Percentiles rank a stretch among this genome's conserved stretches.
These are phyloP conservation scores for Pollicipes pollicipes DNA, from an alignment of 1,140 invertebrate species.

Conservation along the genomic window DNA sequence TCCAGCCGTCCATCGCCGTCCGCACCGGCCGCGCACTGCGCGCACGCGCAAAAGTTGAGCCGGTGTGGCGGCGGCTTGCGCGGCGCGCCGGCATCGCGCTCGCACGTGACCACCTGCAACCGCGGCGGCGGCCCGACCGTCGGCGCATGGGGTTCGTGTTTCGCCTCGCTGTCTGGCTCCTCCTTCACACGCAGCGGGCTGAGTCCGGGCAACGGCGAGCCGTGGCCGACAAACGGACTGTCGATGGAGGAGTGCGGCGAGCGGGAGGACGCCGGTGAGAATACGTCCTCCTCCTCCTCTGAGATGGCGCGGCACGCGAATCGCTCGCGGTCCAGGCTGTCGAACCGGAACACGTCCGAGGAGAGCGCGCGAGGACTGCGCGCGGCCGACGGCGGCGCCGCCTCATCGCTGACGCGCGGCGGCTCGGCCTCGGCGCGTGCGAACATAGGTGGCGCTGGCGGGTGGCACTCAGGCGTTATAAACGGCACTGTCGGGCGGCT, in stretches of 20 bases:
- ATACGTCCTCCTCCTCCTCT: slow-evolving; percentile 29
- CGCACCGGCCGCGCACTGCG: slow-evolving; percentile 22
- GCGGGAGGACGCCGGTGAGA: slow-evolving; percentile 14
- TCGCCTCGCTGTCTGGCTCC: slow-evolving; percentile 24
- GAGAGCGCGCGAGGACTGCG: slow-evolving; percentile 14
- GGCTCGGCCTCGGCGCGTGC: not conserved
- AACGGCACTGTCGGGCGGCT: not conserved
- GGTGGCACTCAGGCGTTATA: not conserved
- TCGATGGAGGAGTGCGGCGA: slow-evolving; percentile 34
- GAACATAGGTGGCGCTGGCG: not conserved
- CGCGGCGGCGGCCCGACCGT: slow-evolving; percentile 17
- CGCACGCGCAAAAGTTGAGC: slow-evolving; percentile 9
- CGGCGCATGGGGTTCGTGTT: slow-evolving; percentile 22
- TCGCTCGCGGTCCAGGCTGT: slow-evolving; percentile 29
- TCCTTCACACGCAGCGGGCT: slow-evolving; percentile 37
- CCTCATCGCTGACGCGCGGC: not conserved
- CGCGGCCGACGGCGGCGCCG: not conserved
- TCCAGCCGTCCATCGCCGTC: slow-evolving; percentile 21
- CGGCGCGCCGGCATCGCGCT: slow-evolving; percentile 12
- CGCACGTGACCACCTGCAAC: slow-evolving; percentile 21
- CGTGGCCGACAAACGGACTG: slow-evolving; percentile 24
- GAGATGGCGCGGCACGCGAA: slow-evolving; percentile 26
- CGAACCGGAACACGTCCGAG: slow-evolving; percentile 34
- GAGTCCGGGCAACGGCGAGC: slow-evolving; percentile 38
- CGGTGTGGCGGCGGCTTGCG: not conserved